Base-by-base conservation (phyloP, 2,797 vertebrate species). In the Melanotaenia nigrans region DNA sequence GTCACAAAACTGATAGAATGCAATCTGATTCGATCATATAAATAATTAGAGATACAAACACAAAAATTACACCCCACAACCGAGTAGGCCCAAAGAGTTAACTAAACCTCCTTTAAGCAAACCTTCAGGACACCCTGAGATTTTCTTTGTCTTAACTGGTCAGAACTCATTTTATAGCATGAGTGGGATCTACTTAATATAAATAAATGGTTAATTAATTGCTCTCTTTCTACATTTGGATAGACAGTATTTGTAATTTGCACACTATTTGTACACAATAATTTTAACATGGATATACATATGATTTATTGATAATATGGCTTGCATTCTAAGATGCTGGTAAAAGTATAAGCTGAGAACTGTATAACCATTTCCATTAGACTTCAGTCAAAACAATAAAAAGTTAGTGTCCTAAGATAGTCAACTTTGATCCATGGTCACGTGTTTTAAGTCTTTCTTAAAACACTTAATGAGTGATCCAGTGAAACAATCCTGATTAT, bases 391-490 rank as follows among this genome's bases (percentile, higher is more conserved):
- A 47, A 16, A 25, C 28, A 61, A n/a, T 59, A 18, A 24, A 49
- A 53, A 67, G 42, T 24, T 61, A 55, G 7, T 22, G 20, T 47
- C 18, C 20, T n/a, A 18, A 47, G 6, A 18, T n/a, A 42, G 64
- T 58, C 40, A 36, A 2, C 10, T 12, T 59, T 58, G 68, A 61
- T 56, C 57, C 13, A 25, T 14, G 28, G 78, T 77, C 62, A 22
- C 58, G 69, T 58, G 55, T 49, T n/a, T 22, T 25, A 78, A 40
- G 5, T 47, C 74, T 70, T 67, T 38, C 22, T 22, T 30, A 30
- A 30, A 30, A 30, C 28, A 30, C 73, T 0, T 3, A 30, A 42
- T 42, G 35, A 32, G 11, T 55, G 38, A 72, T 60, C 22, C 49
- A 54, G 16, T 38, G 42, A 57, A 56, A 60, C 40, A 25, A 72